Evolutionary conservation across 2,797 vertebrate species (phyloP).

Genomic region (Protosalanx chinensis): DNA sequence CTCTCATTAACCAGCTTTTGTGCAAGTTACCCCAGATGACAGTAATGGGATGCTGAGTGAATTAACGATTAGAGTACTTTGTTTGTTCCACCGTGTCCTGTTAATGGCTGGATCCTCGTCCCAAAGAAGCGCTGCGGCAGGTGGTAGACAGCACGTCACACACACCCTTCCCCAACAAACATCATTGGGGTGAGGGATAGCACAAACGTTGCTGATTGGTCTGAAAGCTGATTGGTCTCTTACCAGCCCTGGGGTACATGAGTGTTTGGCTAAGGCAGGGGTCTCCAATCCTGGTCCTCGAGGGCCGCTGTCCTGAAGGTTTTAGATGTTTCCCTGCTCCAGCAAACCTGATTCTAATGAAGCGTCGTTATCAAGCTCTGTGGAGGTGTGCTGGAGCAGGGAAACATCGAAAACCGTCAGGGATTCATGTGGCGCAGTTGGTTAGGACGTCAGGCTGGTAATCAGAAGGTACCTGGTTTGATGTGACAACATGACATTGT

Average conservation of each 20-base stretch:
- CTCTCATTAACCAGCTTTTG: constrained; percentile 57
- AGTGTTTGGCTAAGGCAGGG: constrained; percentile 19
- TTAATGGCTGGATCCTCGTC: constrained; percentile 34
- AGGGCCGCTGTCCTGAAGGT: too few species aligned
- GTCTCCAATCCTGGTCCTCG: too few species aligned
- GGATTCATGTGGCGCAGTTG: too few species aligned
- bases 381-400: too few species aligned
- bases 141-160: not conserved
- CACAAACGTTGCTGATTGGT: not conserved
- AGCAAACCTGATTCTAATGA: too few species aligned
- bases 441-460: too few species aligned
- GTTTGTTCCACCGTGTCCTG: constrained; percentile 36
- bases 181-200: not conserved
- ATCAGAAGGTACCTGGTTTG: too few species aligned
- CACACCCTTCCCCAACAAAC: not conserved
- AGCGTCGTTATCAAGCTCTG: too few species aligned
- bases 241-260: constrained; percentile 32
- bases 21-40: constrained; percentile 36
- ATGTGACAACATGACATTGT: too few species aligned
- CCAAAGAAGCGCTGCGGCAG: constrained; percentile 12
- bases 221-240: too few species aligned
- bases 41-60: constrained; percentile 48
- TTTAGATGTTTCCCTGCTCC: too few species aligned
- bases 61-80: constrained; percentile 59
- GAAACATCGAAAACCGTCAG: too few species aligned